Conservation (phyloP, 2,113 vertebrate species). For the Leuciscus idus region DNA sequence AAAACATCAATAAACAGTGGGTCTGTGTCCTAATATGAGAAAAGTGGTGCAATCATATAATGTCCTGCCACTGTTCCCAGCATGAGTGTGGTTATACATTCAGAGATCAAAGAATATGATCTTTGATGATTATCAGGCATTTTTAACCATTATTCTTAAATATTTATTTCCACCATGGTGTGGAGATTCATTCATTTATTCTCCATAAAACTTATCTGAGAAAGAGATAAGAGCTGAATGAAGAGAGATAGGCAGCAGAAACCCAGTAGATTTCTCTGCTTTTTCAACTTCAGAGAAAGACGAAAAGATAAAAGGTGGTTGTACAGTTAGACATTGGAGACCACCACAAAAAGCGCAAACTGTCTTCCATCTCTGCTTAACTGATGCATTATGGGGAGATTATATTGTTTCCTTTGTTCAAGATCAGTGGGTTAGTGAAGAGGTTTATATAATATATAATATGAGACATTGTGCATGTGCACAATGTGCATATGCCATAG, state of each 20-base stretch:
- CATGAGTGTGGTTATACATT: neutral
- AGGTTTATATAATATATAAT: neutral
- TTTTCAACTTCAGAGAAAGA: constrained; percentile 33
- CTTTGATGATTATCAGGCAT: constrained; percentile 36
- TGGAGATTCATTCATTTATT: constrained; percentile 50
- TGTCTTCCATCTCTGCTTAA: constrained; percentile 3
- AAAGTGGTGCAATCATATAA: constrained; percentile 29
- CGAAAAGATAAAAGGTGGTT: neutral
- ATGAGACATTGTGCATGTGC: neutral
- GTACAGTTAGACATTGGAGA: neutral
- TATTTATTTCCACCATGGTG: constrained; percentile 39
- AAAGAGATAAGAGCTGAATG: constrained; percentile 33
- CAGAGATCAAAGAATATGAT: constrained; percentile 28
- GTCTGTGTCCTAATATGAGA: neutral
- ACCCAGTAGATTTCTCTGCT: constrained; percentile 3
- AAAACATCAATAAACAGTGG: constrained; percentile 31
- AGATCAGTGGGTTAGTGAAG: neutral
- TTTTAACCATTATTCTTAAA: constrained; percentile 17
- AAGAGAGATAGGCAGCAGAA: neutral
- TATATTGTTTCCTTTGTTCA: constrained; percentile 16
- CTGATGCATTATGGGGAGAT: neutral
- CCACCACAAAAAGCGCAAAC: neutral
- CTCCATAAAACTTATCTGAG: constrained; percentile 42
- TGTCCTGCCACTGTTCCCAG: neutral
- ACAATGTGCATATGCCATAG: neutral